Percentiles rank a stretch among this genome's conserved stretches.
Conservation (phyloP, 35 echinoderm and acorn worm species). For the Anneissia japonica region DNA sequence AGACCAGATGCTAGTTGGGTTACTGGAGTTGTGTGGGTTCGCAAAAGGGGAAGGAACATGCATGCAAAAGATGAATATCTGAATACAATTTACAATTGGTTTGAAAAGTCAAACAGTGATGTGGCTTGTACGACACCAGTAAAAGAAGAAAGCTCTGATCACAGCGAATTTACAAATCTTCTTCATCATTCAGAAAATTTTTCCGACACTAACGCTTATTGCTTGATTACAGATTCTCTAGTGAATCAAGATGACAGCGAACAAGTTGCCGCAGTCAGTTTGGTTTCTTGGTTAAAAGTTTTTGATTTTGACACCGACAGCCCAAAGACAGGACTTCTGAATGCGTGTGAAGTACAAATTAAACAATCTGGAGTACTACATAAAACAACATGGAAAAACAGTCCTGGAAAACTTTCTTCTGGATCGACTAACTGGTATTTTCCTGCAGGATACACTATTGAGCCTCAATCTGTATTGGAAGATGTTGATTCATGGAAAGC, state of each 20-base stretch:
- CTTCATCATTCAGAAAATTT: background rate
- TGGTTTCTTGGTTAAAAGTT: slow-evolving; percentile 14
- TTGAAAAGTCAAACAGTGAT: background rate
- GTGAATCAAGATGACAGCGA: background rate
- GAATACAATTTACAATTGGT: background rate
- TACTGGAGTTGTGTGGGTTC: background rate
- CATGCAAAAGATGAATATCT: background rate
- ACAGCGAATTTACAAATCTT: background rate
- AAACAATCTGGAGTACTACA: background rate
- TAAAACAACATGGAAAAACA: slow-evolving; percentile 23
- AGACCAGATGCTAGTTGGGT: background rate
- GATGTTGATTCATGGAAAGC: background rate
- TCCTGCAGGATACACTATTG: background rate
- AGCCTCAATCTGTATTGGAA: background rate
- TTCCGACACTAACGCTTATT: background rate
- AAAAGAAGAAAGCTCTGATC: background rate
- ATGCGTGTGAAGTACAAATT: background rate
- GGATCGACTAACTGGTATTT: background rate
- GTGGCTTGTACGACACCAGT: background rate
- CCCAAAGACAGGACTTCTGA: background rate
- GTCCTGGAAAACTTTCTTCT: background rate
- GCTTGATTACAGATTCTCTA: slow-evolving; percentile 2
- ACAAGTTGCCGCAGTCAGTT: background rate
- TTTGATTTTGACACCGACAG: slow-evolving; percentile 46
- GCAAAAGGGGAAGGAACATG: background rate